phyloP scores from a whole-genome alignment of 2,113 vertebrate species.

The Setophaga kirtlandii region DNA sequence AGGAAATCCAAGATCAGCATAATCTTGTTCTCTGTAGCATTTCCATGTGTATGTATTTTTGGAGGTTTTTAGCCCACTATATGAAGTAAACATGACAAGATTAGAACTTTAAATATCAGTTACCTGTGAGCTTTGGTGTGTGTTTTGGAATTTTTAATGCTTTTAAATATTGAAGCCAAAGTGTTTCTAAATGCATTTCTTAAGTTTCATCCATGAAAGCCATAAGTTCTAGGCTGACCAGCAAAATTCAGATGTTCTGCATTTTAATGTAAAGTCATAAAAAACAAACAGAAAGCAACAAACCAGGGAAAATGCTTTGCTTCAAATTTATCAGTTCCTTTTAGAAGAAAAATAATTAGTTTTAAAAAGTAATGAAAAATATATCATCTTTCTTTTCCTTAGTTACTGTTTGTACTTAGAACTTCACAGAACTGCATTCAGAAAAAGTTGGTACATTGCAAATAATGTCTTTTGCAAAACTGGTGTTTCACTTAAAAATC shows the following conservation, averaged over 20 bases:
- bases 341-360: neutral
- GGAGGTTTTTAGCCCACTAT: neutral
- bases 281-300: fast-evolving
- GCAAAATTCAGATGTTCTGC: neutral
- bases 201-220: neutral
- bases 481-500: neutral
- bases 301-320: neutral
- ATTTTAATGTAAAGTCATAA: neutral
- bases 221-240: neutral
- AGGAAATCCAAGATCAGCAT: neutral
- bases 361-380: neutral
- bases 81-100: neutral
- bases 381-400: neutral
- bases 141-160: neutral
- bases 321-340: neutral
- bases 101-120: neutral
- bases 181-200: neutral
- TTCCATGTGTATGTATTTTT: neutral
- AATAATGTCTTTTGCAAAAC: neutral
- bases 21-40: neutral
- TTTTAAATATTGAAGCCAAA: neutral
- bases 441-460: neutral
- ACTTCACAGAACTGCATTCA: neutral
- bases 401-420: neutral
- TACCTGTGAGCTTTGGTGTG: neutral